Base-by-base conservation (phyloP, 2,888 invertebrate genomes). In the Fabriciana adippe region DNA sequence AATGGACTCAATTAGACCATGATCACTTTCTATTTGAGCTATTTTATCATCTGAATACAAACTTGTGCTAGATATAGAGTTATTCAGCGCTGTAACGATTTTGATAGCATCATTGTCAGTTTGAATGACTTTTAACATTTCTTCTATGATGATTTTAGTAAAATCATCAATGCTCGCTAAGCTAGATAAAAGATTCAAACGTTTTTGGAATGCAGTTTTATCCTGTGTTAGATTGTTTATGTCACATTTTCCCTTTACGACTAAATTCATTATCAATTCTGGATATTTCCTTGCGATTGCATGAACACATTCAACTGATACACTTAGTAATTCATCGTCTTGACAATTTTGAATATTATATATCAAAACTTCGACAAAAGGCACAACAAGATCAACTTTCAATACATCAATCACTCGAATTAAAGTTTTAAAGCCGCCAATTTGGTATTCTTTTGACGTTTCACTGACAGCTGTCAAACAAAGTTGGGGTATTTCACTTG, bases 331-430 rank as follows among this genome's bases (percentile, higher is more conserved):
- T n/a, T 88, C 85, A 64, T 85, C 81, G 14, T 91, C 87, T 69
- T 85, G 84, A 15, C 88, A 86, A 68, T 83, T 79, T 65, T 93
- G 92, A 18, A 94, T 82, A 65, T 93, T 88, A 60, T 90, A 81
- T 11, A 90, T 87, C 53, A 95, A 82, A 69, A 90, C 83, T 72
- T 93, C 89, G 67, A 94, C 93, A 67, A 95, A 85, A n/a, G 86
- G 86, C 54, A 88, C 73, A 14, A 94, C 90, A 51, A 94, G 83
- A 53, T 92, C 86, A 21, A 80, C 71, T 31, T 90, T 85, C 62
- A 95, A 75, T 56, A 84, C 85, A 69, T 87, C 81, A 56, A 85
- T 90, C 13, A 94, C 90, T 76, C 88, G 79, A 5, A 90, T 86
- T 41, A 95, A 79, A 56, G 93, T 93, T 74, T 88, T 86, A 53